phyloP scores from a whole-genome alignment of 2,113 vertebrate species.

The Gobiocypris rarus region DNA sequence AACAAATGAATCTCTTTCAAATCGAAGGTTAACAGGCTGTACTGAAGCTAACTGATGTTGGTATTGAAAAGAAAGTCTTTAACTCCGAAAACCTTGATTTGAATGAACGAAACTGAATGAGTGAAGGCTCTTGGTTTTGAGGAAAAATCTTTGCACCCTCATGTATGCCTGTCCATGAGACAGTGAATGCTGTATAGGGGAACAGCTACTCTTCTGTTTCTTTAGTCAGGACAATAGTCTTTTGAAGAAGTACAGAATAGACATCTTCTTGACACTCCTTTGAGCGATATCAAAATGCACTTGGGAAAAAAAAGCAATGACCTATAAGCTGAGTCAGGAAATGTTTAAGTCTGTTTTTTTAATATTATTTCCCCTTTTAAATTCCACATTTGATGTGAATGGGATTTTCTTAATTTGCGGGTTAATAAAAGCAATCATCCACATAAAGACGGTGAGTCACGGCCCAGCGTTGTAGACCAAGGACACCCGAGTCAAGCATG shows the following conservation, averaged over 20 bases:
- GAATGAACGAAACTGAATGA: background rate
- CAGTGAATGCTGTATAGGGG: background rate
- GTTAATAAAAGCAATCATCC: background rate
- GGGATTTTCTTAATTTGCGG: background rate
- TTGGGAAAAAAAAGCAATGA: background rate
- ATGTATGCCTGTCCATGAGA: slow-evolving; percentile 5
- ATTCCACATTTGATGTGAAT: background rate
- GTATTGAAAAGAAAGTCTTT: slow-evolving; percentile 38
- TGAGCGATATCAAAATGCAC: background rate
- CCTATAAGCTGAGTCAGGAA: background rate
- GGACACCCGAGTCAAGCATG: background rate
- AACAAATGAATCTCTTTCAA: background rate
- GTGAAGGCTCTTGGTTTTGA: background rate
- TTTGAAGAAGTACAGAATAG: slow-evolving; percentile 15
- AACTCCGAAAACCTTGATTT: slow-evolving; percentile 26
- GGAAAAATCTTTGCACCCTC: slow-evolving; percentile 3
- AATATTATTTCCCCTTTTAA: background rate
- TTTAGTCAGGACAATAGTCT: background rate
- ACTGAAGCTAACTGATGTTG: background rate
- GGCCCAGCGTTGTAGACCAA: background rate
- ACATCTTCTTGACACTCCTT: background rate
- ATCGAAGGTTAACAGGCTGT: background rate
- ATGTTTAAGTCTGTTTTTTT: background rate
- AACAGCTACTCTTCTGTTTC: background rate
- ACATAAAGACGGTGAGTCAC: background rate